Evolutionary conservation across 2,113 vertebrate genomes (phyloP), one percentile per base, ranked within the genome.

Genomic region (Nestor notabilis): DNA sequence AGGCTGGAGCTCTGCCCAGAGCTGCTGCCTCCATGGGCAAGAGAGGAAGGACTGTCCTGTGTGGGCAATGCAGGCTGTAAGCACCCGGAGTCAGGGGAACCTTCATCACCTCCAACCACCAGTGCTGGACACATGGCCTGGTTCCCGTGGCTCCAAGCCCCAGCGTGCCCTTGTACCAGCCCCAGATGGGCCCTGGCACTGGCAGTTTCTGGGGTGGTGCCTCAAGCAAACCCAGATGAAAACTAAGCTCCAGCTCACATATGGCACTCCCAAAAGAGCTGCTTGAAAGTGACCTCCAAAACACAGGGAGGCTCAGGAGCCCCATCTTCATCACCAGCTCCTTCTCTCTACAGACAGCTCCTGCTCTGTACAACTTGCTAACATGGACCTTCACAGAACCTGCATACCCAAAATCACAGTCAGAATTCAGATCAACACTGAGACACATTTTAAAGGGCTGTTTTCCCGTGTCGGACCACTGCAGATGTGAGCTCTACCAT

Each of bases 1-100:
- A 37, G 28, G 8, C 55, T 7, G 8, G 47, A 17, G 56, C 19
- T 44, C 47, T 81, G 31, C 14, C 35, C 25, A 58, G 33, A 35
- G 1, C 78, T 24, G 49, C 33, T 77, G 44, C 43, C 50, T 50
- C 21, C 60, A 7, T 13, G 9, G 47, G 17, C 17, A 25, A 13
- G 33, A 5, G 16, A 37, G 16, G 15, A 66, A 24, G 31, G 68
- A 23, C 16, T 24, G 47, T 19, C 23, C 33, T 5, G 25, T 1
- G 0, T 5, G 1, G 31, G 28, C 69, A 87, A 27, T 0, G 1
- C 52, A 0, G 0, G 50, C 41, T 53, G 68, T 52, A 10, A 1
- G 35, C 72, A 13, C 47, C 64, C 0, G 0, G 24, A 8, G 15
- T 11, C 25, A 63, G 31, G 21, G 49, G 33, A 56, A 82, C 41